Base-by-base conservation (phyloP, 35 echinoderm and acorn worm genomes). In the Acanthaster planci region DNA sequence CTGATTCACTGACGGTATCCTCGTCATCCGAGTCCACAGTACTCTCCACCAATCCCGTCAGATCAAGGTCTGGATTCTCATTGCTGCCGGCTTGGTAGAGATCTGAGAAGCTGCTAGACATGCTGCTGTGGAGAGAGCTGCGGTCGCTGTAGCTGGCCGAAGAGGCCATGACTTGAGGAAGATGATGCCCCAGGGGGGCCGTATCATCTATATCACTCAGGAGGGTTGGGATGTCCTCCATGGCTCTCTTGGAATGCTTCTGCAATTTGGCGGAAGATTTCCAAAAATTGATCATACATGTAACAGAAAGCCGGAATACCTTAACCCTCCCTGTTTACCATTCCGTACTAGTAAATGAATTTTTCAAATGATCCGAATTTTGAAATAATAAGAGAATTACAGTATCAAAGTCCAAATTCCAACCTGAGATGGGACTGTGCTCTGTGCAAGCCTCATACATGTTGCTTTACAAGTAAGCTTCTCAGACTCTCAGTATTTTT, bases 21-120 rank as follows among this genome's bases (percentile, higher is more conserved):
- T 98, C 95, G 76, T 98, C 95, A 60, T 98, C 95, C 3, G 95
- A 98, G 56, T 98, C 95, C 23, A 98, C 89, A 6, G 88, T 86
- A 38, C 92, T 93, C 30, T 97, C 94, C 59, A 92, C 94, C 26
- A 97, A 76, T 32, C 92, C 92, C 39, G 59, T 94, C 37, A 84
- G 85, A 34, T 98, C 95, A 44, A 89, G 72, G 64, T 98, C 90
- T 15, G 81, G 76, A 39, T 86, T 86, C 39, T 93, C 86, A 67
- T 67, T 92, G 39, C 90, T 84, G 16, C 75, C 84, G 3, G 84
- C 72, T 14, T 53, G 81, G 58, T 85, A 89, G 18, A 93, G 58
- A 30, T 93, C 91, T 1, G 91, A 98, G 38, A 86, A 91, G 68
- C 95, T 98, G 60, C 95, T 98, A 19, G 88, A 90, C 30, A 93